A percentile compares a stretch with the other conserved stretches of the same genome.
Conservation (phyloP, 2,797 vertebrate species). For the Gymnodraco acuticeps region DNA sequence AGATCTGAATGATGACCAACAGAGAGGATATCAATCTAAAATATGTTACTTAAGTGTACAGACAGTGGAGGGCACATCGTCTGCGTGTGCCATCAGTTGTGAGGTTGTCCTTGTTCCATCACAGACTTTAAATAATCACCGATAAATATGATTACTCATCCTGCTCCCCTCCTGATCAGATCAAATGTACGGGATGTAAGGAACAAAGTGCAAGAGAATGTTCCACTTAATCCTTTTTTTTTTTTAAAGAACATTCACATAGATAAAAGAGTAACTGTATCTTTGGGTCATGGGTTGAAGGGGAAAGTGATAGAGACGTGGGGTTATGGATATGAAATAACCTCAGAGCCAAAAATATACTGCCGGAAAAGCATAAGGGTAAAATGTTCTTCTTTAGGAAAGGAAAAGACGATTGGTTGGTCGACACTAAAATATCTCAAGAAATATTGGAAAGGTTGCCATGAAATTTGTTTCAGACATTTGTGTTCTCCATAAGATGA, state of each 20-base stretch:
- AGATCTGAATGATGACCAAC: slow-evolving; percentile 1
- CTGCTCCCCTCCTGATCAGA: slow-evolving; percentile 38
- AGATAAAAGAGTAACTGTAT: background rate
- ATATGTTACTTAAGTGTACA: background rate
- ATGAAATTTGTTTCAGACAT: background rate
- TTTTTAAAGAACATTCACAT: background rate
- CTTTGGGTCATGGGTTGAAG: background rate
- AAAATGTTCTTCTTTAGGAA: background rate
- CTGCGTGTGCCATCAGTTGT: slow-evolving; percentile 25
- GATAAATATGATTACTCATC: slow-evolving; percentile 46
- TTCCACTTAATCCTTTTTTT: background rate
- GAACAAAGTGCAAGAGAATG: slow-evolving; percentile 8
- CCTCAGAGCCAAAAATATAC: too few species aligned
- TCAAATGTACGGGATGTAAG: background rate
- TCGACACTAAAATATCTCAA: background rate
- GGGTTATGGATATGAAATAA: background rate
- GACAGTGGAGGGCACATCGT: background rate
- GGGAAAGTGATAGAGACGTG: background rate
- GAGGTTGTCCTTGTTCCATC: slow-evolving; percentile 15
- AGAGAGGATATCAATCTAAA: background rate
- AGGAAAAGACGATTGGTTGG: background rate
- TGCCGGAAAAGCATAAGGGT: background rate
- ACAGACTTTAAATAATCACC: slow-evolving; percentile 25
- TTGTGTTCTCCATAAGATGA: background rate
- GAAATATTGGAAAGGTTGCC: background rate